Evolutionary conservation across 2,888 invertebrate species (phyloP).

Genomic region (Agonopterix subpropinquella): DNA sequence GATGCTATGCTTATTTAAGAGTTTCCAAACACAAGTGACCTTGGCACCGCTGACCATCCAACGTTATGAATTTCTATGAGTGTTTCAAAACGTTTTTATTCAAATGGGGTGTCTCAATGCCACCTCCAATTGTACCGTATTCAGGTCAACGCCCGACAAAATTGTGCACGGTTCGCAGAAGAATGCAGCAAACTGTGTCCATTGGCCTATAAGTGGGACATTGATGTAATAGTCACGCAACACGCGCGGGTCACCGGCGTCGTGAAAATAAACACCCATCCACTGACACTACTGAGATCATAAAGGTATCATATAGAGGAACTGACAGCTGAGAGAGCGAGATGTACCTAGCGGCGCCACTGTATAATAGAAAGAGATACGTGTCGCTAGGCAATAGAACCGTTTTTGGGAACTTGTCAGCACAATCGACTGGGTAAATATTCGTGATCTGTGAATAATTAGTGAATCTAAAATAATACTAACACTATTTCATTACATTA

Average conservation of each 20-base stretch:
- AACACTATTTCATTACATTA: too few species aligned
- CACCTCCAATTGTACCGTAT: conserved; percentile 30
- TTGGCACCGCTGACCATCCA: conserved; percentile 40
- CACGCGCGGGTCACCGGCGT: conserved; percentile 24
- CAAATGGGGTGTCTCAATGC: conserved; percentile 47
- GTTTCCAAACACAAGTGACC: conserved; percentile 25
- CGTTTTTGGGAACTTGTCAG: too few species aligned
- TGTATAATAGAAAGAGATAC: too few species aligned
- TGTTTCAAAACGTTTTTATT: conserved; percentile 37
- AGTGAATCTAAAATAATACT: too few species aligned
- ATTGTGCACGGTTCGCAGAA: conserved; percentile 12
- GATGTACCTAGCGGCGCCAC: too few species aligned
- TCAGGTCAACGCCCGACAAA: conserved; percentile 28
- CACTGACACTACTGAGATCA: conserved; percentile 16
- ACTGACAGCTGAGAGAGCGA: too few species aligned
- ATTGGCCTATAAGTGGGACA: conserved; percentile 38
- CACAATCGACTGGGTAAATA: too few species aligned
- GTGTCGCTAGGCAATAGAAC: too few species aligned
- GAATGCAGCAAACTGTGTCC: conserved; percentile 23
- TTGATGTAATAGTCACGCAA: conserved; percentile 50
- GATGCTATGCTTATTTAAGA: too few species aligned
- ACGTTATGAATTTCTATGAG: conserved; percentile 32
- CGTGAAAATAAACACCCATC: conserved; percentile 14
- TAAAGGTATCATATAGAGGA: too few species aligned
- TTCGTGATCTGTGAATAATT: too few species aligned